Evolutionary conservation across 2,888 invertebrate species (phyloP), one percentile per base, ranked within the genome.

Genomic region (Xiphydria camelus): DNA sequence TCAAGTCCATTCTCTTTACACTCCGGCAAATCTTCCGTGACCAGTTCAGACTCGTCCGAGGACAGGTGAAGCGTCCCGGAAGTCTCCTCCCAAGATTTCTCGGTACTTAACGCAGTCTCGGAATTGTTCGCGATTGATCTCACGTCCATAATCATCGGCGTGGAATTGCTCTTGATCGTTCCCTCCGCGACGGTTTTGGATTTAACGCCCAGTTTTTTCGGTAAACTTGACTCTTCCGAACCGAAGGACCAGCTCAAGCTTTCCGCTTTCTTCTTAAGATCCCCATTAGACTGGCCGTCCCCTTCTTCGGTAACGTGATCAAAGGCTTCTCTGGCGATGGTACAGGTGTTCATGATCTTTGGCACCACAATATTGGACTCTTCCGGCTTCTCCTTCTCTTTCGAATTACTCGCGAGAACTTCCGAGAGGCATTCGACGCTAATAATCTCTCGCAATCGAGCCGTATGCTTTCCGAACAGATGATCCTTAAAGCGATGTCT

Each of bases 291-390:
- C 9, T 36, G 19, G 38, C 53, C 48, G 1, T 48, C 47, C 2
- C 19, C 17, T 10, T 19, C 45, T 4, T 54, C 45, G 2, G 56
- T 22, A 7, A 51, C 59, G 5, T 46, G 49, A 25, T 68, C 68
- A 14, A 70, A 70, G 4, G 53, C 50, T 35, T 65, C 63, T 0
- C 62, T 53, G 1, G 65, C 47, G 12, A 70, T 69, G 1, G 68
- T 69, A 20, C 60, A 52, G 5, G 68, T 46, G 41, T 61, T 62
- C 2, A 70, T 45, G 7, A 71, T 70, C 37, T 56, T 68, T 2
- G 69, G 69, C 9, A 62, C 10, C 2, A 48, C 12, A 2, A 54
- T 14, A 4, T 12, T 61, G 46, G 1, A 33, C 14, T 9, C 55
- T 62, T 29, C 29, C 1, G 12, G 6, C 12, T 29, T 15, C 12